Conservation (phyloP, 2,888 invertebrate species). For the Trilocha varians region DNA sequence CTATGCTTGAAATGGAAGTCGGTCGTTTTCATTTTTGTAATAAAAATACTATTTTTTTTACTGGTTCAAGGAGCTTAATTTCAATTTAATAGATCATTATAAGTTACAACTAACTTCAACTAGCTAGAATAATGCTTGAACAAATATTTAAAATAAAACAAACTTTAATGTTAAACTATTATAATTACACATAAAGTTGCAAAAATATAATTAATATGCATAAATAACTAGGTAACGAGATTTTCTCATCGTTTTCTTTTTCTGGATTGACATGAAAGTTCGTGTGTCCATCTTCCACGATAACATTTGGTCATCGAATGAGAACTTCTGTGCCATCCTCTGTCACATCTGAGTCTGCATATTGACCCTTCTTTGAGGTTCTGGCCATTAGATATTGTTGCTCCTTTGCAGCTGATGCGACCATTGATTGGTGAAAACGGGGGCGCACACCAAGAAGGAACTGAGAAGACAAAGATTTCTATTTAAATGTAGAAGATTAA, state of each 20-base stretch:
- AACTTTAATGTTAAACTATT: too few relatives aligned
- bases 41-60: too few relatives aligned
- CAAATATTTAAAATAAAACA: too few relatives aligned
- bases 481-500: too few relatives aligned
- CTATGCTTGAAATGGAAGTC: too few relatives aligned
- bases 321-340: conserved; percentile 35
- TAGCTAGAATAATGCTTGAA: too few relatives aligned
- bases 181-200: neutral
- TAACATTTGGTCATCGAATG: conserved; percentile 40
- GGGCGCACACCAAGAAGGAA: conserved; percentile 40
- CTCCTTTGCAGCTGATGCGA: conserved; percentile 45
- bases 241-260: conserved; percentile 4
- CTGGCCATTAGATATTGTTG: conserved; percentile 19
- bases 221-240: neutral
- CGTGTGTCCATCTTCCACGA: conserved; percentile 45
- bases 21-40: too few relatives aligned
- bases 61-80: too few relatives aligned
- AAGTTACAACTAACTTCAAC: too few relatives aligned
- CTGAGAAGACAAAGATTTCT: conserved; percentile 22
- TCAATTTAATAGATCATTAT: too few relatives aligned
- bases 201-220: neutral
- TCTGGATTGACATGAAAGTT: conserved; percentile 32
- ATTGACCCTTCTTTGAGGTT: conserved; percentile 47
- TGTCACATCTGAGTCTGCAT: conserved; percentile 45
- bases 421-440: conserved; percentile 44